Conservation (phyloP, 2,888 invertebrate species). For the Cordilura impudica region DNA sequence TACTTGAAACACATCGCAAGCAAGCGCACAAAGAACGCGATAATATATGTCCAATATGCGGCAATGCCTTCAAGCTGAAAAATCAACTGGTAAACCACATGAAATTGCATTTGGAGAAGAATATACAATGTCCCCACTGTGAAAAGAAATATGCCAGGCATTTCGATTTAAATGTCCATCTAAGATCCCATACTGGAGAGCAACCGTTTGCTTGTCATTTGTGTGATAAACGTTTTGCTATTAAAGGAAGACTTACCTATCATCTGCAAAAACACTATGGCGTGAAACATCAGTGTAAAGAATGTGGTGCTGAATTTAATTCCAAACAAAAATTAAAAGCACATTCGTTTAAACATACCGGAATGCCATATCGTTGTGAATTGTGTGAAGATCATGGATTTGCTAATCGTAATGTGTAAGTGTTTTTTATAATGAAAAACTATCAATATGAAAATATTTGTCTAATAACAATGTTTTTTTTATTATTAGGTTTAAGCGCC, state of each 20-base stretch:
- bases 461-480: not conserved
- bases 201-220: constrained; percentile 67
- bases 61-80: constrained; percentile 65
- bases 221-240: constrained; percentile 68
- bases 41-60: constrained; percentile 63
- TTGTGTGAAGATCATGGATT: constrained; percentile 65
- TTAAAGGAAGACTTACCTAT: constrained; percentile 68
- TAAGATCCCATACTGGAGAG: constrained; percentile 67
- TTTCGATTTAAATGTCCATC: constrained; percentile 67
- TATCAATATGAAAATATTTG: too few species aligned
- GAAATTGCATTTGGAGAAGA: constrained; percentile 66
- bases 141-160: constrained; percentile 68
- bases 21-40: constrained; percentile 66
- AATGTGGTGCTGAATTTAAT: constrained; percentile 67
- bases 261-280: constrained; percentile 69
- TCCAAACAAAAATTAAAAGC: constrained; percentile 66
- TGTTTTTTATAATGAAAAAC: constrained; percentile 1
- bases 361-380: constrained; percentile 68
- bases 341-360: constrained; percentile 68
- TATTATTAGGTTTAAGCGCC: constrained; percentile 63
- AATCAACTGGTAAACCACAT: constrained; percentile 67
- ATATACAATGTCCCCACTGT: constrained; percentile 66
- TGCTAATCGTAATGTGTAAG: constrained; percentile 65
- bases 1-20: constrained; percentile 64
- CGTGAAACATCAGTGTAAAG: constrained; percentile 66